These are phyloP conservation scores for Oceanodroma leucorhoa DNA, from an alignment of 2,797 vertebrate genomes.

Conservation along the genomic window DNA sequence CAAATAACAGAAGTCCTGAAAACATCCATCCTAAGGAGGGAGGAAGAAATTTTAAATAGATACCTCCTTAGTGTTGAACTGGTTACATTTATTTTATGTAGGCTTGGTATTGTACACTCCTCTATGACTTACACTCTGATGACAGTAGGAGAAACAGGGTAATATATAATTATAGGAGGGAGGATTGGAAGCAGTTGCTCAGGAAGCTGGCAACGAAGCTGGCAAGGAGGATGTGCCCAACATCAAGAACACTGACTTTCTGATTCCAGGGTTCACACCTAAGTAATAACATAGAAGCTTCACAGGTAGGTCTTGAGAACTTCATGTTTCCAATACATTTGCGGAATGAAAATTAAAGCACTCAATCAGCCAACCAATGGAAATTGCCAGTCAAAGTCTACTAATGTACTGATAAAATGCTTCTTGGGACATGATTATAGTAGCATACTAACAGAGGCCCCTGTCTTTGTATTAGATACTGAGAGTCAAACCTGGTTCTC, in stretches of 20 bases:
- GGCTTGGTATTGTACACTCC: background rate
- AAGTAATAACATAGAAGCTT: background rate
- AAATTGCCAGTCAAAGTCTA: background rate
- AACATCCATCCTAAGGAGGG: constrained; percentile 35
- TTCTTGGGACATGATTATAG: background rate
- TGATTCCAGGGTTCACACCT: constrained; percentile 8
- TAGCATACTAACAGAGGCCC: background rate
- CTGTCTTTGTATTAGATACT: background rate
- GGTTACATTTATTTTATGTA: constrained; percentile 56
- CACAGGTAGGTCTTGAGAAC: background rate
- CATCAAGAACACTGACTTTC: background rate
- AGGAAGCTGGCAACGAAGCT: constrained; percentile 46
- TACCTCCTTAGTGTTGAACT: constrained; percentile 8
- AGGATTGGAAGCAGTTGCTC: constrained; percentile 55
- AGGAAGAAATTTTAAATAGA: constrained; percentile 33
- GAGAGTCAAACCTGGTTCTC: background rate
- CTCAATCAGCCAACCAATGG: background rate
- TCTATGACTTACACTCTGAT: background rate
- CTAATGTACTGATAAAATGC: background rate
- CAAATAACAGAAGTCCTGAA: background rate
- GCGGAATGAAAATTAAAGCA: background rate
- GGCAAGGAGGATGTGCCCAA: constrained; percentile 18
- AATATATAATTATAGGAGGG: constrained; percentile 51
- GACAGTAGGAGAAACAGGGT: constrained; percentile 28
- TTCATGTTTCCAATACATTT: background rate